These are phyloP conservation scores for Chloroceryle aenea DNA, from an alignment of 2,113 vertebrate species.

Conservation along the genomic window DNA sequence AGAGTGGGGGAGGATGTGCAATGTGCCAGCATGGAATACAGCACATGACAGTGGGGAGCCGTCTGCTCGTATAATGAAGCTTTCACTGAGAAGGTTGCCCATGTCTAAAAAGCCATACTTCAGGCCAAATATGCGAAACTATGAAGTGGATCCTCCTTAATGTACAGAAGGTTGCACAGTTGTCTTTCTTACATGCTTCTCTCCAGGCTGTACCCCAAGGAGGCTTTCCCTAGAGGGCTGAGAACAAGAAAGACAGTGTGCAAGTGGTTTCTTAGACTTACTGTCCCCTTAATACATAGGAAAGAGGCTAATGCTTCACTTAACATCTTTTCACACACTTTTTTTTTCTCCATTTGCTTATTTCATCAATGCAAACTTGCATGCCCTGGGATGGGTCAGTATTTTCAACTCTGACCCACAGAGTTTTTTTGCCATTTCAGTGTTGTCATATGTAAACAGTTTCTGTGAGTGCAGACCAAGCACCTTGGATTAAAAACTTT, in stretches of 20 bases:
- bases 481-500: not conserved
- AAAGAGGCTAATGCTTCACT: not conserved
- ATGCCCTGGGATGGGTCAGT: not conserved
- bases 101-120: not conserved
- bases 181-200: rapidly evolving
- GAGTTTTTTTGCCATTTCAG: not conserved
- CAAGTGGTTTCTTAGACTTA: not conserved
- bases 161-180: rapidly evolving
- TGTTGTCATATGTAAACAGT: not conserved
- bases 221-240: not conserved
- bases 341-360: not conserved
- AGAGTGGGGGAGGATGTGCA: rapidly evolving
- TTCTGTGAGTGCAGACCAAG: not conserved
- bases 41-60: not conserved
- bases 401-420: not conserved
- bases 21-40: rapidly evolving
- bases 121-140: not conserved
- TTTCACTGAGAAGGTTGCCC: not conserved
- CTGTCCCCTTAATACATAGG: not conserved
- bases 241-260: not conserved
- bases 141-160: not conserved
- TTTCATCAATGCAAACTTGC: not conserved
- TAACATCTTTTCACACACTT: not conserved
- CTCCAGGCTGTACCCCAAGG: not conserved
- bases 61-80: rapidly evolving